phyloP scores from a whole-genome alignment of 1,140 invertebrate genomes.

The Kradibia gibbosae region DNA sequence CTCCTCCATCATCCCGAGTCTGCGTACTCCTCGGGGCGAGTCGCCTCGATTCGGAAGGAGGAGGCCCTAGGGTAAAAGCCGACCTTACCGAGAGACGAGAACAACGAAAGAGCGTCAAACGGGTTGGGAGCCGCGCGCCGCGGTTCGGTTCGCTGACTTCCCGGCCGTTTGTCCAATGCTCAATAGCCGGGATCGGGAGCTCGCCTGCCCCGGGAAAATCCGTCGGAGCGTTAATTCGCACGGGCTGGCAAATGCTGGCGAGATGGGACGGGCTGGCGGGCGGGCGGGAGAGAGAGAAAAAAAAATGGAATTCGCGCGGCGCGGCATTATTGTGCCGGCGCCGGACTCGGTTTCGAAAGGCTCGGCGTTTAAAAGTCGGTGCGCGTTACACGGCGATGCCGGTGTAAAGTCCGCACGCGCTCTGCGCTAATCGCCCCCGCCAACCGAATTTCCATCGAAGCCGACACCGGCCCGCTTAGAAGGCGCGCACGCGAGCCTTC shows the following conservation, averaged over 20 bases:
- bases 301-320: background rate
- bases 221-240: background rate
- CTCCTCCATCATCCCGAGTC: too few species aligned
- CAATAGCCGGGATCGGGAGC: background rate
- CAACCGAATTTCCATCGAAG: background rate
- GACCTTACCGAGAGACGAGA: constrained; percentile 13
- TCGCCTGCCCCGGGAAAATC: background rate
- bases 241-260: background rate
- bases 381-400: background rate
- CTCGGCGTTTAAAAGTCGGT: background rate
- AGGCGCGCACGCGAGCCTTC: background rate
- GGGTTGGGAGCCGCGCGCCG: background rate
- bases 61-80: background rate
- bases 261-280: background rate
- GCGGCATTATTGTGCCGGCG: constrained; percentile 6
- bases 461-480: background rate
- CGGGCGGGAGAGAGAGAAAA: background rate
- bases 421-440: background rate
- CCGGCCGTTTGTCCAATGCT: too few species aligned
- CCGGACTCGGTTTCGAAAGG: constrained; percentile 6
- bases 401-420: background rate
- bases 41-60: too few species aligned
- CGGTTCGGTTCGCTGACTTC: constrained; percentile 2
- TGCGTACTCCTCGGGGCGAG: too few species aligned
- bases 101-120: constrained; percentile 19